Conservation (phyloP, 2,113 vertebrate species). For the Lepisosteus oculatus region DNA sequence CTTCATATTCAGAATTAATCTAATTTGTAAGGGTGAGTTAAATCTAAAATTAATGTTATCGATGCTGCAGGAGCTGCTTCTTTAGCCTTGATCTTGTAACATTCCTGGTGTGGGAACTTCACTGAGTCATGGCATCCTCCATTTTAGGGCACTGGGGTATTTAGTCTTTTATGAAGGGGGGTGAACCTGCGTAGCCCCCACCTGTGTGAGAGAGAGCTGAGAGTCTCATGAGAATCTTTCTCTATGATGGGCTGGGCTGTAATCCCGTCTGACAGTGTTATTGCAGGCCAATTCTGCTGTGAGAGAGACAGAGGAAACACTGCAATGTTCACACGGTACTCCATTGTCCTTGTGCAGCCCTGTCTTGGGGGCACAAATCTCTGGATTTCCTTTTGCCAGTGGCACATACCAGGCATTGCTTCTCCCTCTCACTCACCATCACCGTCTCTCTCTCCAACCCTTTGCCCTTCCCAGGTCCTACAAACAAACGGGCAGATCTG, state of each 20-base stretch:
- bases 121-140: too few relatives aligned
- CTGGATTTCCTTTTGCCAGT: slow-evolving; percentile 22
- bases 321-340: slow-evolving; percentile 42
- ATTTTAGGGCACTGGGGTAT: too few relatives aligned
- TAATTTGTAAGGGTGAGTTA: too few relatives aligned
- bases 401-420: slow-evolving; percentile 4
- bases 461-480: too few relatives aligned
- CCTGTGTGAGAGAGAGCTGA: slow-evolving; percentile 32
- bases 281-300: slow-evolving; percentile 52
- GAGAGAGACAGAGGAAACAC: slow-evolving; percentile 48
- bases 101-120: too few relatives aligned
- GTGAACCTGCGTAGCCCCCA: too few relatives aligned
- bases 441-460: background rate
- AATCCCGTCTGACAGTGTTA: slow-evolving; percentile 64
- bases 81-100: too few relatives aligned
- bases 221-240: slow-evolving; percentile 28
- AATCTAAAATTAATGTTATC: too few relatives aligned
- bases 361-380: slow-evolving; percentile 10
- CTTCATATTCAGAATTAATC: too few relatives aligned
- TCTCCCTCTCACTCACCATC: slow-evolving; percentile 12
- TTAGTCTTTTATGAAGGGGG: too few relatives aligned
- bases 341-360: slow-evolving; percentile 16
- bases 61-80: too few relatives aligned
- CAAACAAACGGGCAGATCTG: too few relatives aligned
- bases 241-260: slow-evolving; percentile 41